Conservation (phyloP, 2,888 invertebrate genomes). For the Diarsia rubi region DNA sequence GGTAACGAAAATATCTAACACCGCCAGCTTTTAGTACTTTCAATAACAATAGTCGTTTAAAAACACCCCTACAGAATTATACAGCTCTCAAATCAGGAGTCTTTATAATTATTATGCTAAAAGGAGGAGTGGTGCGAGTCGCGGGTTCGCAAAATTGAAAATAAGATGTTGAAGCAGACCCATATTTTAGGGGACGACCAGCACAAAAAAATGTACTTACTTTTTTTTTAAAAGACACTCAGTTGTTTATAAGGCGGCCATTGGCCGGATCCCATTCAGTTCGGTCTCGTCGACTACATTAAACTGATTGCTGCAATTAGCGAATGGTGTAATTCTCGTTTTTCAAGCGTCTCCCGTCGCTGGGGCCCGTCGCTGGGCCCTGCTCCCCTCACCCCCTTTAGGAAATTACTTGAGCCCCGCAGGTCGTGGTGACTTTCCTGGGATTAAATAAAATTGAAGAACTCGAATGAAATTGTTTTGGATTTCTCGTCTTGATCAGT, state of each 20-base stretch:
- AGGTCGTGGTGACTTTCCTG: slow-evolving; percentile 84
- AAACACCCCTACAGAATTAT: slow-evolving; percentile 54
- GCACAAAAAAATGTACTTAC: slow-evolving; percentile 65
- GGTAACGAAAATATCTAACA: slow-evolving; percentile 52
- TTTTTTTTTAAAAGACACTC: slow-evolving; percentile 69
- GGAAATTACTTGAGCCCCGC: slow-evolving; percentile 88
- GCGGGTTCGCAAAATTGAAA: slow-evolving; percentile 54
- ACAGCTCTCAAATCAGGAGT: slow-evolving; percentile 55
- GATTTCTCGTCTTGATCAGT: slow-evolving; percentile 84
- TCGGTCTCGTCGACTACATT: slow-evolving; percentile 89
- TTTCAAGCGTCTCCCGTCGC: slow-evolving; percentile 81
- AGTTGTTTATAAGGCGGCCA: slow-evolving; percentile 81
- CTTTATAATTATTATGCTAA: slow-evolving; percentile 57
- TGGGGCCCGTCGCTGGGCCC: slow-evolving; percentile 59
- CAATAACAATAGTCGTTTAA: slow-evolving; percentile 62
- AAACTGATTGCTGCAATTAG: slow-evolving; percentile 90
- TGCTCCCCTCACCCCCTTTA: slow-evolving; percentile 72
- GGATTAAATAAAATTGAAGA: slow-evolving; percentile 89
- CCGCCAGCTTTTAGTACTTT: slow-evolving; percentile 47
- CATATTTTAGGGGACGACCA: slow-evolving; percentile 57
- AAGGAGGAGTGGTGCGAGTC: slow-evolving; percentile 26
- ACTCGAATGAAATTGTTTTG: slow-evolving; percentile 87
- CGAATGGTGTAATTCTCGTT: slow-evolving; percentile 90
- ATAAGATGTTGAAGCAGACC: slow-evolving; percentile 56
- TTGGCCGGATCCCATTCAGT: slow-evolving; percentile 81